These are phyloP conservation scores for Marmota flaviventris DNA, from an alignment of 2,113 vertebrate species.

Conservation along the genomic window DNA sequence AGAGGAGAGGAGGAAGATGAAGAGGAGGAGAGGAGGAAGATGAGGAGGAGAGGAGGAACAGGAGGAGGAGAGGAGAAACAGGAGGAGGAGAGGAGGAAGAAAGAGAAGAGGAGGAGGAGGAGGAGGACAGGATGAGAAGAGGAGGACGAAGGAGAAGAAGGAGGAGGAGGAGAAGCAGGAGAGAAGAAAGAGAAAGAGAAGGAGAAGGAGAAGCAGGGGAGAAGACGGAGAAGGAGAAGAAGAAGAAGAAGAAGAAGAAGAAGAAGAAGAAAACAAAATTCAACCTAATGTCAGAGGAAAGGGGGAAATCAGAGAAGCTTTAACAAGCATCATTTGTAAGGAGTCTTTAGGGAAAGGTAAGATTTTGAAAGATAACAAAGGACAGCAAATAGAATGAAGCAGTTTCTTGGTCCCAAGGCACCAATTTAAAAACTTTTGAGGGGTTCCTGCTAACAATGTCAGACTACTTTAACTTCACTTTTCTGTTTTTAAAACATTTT, in stretches of 20 bases:
- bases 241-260: neutral
- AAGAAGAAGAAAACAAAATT: neutral
- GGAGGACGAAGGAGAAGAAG: neutral
- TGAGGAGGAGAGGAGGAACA: neutral
- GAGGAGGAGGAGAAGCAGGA: neutral
- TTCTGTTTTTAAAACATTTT: neutral
- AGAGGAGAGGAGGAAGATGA: no score
- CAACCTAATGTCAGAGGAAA: neutral
- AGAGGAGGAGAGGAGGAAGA: neutral
- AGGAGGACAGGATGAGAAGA: no score
- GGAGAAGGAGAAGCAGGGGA: no score
- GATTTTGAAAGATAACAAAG: slow-evolving; percentile 30
- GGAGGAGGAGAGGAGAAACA: neutral
- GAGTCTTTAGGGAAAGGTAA: neutral
- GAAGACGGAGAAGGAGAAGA: no score
- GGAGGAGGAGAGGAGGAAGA: no score
- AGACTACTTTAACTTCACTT: slow-evolving; percentile 20
- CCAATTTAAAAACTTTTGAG: neutral
- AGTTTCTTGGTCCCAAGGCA: neutral
- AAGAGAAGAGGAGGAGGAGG: neutral
- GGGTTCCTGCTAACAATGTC: neutral
- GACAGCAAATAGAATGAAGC: neutral
- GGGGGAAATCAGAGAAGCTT: neutral
- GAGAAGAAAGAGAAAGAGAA: neutral
- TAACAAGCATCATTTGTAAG: neutral